A percentile compares a stretch with the other conserved stretches of the same genome.
Conservation (phyloP, 2,113 vertebrate species). For the Pelusios castaneus region DNA sequence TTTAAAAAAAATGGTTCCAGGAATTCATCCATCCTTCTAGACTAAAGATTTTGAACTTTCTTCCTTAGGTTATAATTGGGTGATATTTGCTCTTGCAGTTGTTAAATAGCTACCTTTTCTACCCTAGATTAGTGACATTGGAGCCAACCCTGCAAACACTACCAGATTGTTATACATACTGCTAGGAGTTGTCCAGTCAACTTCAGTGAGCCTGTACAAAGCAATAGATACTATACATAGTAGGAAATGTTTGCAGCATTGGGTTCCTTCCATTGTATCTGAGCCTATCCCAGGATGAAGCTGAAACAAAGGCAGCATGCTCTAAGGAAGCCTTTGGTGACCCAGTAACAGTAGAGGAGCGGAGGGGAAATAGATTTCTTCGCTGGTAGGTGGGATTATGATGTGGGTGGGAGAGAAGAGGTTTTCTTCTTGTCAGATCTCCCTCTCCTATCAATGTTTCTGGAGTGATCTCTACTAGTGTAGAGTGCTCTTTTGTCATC, state of each 20-base stretch:
- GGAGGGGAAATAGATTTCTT: neutral
- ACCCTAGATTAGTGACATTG: neutral
- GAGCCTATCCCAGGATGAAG: too few species aligned
- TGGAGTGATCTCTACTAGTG: fast-evolving
- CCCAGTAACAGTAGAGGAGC: neutral
- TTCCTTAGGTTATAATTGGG: neutral
- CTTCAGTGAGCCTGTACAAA: neutral
- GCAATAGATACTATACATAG: too few species aligned
- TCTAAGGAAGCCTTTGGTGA: neutral
- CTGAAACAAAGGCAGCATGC: fast-evolving
- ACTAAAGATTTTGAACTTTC: neutral
- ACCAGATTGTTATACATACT: fast-evolving
- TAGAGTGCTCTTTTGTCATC: neutral
- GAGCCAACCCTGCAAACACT: neutral
- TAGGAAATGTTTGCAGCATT: too few species aligned
- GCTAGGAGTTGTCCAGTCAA: neutral
- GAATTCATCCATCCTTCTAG: neutral
- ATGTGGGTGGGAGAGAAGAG: neutral
- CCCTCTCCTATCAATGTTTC: neutral
- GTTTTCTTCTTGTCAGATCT: neutral
- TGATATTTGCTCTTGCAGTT: neutral
- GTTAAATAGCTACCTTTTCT: neutral
- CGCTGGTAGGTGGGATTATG: neutral
- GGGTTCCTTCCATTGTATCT: too few species aligned
- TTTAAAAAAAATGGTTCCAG: neutral